These are phyloP conservation scores for Turritopsis dohrnii DNA, from an alignment of 30 jellyfish, hydroid and myxozoan genomes.

Conservation along the genomic window DNA sequence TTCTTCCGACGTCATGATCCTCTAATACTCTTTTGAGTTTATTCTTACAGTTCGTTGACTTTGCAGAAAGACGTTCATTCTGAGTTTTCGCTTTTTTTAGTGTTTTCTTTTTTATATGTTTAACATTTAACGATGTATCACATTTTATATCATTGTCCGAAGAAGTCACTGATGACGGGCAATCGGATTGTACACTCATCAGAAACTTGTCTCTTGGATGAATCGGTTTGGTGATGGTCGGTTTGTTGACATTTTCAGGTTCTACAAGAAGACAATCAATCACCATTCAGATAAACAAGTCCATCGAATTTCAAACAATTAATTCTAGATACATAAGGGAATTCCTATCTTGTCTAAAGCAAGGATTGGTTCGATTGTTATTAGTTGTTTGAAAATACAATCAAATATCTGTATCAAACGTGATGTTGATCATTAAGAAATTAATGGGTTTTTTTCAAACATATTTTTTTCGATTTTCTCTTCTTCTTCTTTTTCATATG, in stretches of 20 bases:
- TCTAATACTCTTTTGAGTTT: not conserved
- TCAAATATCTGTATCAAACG: too few species aligned
- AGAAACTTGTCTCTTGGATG: conserved; percentile 15
- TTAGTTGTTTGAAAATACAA: too few species aligned
- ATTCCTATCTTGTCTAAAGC: too few species aligned
- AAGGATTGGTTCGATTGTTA: too few species aligned
- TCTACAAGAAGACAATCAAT: not conserved
- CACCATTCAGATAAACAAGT: not conserved
- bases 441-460: too few species aligned
- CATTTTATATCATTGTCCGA: conserved; percentile 15
- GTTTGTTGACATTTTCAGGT: not conserved
- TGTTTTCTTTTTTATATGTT: not conserved
- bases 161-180: conserved; percentile 13
- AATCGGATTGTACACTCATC: not conserved
- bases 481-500: too few species aligned
- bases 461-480: too few species aligned
- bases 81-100: not conserved
- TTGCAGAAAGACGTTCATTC: conserved; percentile 5
- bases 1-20: not conserved
- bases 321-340: too few species aligned
- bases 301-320: too few species aligned
- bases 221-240: not conserved
- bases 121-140: conserved; percentile 15
- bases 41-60: too few species aligned
- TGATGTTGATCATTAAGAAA: too few species aligned